Conservation (phyloP, 1,140 invertebrate genomes). For the Diploscapter pachys region DNA sequence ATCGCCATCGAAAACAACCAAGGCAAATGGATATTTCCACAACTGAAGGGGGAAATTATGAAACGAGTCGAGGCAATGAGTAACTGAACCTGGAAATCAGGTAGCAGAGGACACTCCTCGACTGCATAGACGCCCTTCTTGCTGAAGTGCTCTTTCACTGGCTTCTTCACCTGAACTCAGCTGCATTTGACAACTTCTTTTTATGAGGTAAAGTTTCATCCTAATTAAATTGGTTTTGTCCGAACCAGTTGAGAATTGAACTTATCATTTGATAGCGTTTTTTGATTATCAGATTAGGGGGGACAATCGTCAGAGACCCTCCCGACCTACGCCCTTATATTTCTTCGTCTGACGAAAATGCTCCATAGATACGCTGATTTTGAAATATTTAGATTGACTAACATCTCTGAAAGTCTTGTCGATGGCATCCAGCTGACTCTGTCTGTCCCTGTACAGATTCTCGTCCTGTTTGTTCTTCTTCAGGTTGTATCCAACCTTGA, state of each 20-base stretch:
- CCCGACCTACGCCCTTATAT: too few species aligned
- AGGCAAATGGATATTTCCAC: conserved; percentile 94
- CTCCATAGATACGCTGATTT: too few species aligned
- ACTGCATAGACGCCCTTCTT: conserved; percentile 89
- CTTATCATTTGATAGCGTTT: too few species aligned
- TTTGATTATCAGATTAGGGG: too few species aligned
- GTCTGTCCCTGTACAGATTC: conserved; percentile 80
- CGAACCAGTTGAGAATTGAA: too few species aligned
- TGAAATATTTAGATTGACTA: conserved; percentile 16
- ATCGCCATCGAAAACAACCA: conserved; percentile 96
- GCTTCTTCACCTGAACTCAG: conserved; percentile 36
- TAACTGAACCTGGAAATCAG: conserved; percentile 76
- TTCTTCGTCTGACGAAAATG: too few species aligned
- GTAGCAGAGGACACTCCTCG: conserved; percentile 83
- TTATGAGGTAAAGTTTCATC: too few species aligned
- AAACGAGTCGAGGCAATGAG: not conserved
- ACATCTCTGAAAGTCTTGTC: conserved; percentile 95
- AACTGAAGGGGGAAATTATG: conserved; percentile 56
- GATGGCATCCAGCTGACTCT: conserved; percentile 94
- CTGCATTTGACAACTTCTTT: not conserved
- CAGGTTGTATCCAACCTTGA: conserved; percentile 85
- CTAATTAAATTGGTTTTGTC: too few species aligned
- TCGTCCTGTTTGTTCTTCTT: conserved; percentile 78
- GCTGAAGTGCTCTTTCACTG: conserved; percentile 83
- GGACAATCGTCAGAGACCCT: too few species aligned